Evolutionary conservation across 2,113 vertebrate species (phyloP).

Genomic region (Psophia crepitans): DNA sequence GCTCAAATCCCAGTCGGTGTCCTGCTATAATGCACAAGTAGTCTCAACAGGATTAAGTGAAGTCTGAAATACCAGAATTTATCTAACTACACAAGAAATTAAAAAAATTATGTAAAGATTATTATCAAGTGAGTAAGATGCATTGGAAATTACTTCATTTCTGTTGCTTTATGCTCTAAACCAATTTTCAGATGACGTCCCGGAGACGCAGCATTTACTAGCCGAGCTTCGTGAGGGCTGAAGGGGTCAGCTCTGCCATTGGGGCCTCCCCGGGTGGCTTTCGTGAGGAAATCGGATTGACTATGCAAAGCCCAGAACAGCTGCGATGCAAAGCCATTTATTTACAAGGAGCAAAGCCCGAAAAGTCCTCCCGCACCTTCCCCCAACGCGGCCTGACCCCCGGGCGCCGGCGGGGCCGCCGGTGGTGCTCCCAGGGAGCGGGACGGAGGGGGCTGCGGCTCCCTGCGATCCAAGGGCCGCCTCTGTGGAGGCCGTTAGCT

Average conservation of each 20-base stretch:
- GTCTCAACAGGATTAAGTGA: background rate
- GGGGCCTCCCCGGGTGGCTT: background rate
- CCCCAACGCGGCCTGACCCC: rapidly evolving
- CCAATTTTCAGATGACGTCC: background rate
- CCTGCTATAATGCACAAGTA: background rate
- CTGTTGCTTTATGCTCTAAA: background rate
- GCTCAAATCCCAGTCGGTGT: background rate
- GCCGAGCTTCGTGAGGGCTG: rapidly evolving
- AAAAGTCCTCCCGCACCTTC: rapidly evolving
- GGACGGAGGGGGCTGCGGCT: too few relatives aligned
- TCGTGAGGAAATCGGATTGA: background rate
- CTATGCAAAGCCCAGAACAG: rapidly evolving
- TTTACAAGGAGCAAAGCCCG: background rate
- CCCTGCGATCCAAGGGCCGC: background rate
- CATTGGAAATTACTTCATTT: background rate
- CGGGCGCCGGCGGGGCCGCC: background rate
- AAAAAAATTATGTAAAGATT: background rate
- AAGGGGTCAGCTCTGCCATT: background rate
- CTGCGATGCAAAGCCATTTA: background rate
- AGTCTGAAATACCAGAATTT: background rate
- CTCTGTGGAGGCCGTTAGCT: rapidly evolving
- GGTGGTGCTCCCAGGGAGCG: background rate
- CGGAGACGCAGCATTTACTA: background rate
- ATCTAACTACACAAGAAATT: background rate
- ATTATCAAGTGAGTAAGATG: background rate